phyloP scores from a whole-genome alignment of 2,113 vertebrate genomes.

The Meriones unguiculatus region DNA sequence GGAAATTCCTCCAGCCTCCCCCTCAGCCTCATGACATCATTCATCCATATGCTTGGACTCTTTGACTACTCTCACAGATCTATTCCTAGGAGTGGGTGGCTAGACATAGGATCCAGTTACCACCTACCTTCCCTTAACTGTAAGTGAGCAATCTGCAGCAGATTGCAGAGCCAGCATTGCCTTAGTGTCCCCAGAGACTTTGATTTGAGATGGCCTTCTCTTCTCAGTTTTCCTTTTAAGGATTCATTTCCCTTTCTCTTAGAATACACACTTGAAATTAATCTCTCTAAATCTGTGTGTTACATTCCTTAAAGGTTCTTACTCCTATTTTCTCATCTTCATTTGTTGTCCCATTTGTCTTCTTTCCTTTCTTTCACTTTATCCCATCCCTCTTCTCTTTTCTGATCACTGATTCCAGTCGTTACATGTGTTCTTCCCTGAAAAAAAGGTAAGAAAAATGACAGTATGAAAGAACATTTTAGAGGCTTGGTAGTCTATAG shows the following conservation, averaged over 20 bases:
- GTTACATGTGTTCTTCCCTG: background rate
- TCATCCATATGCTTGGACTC: background rate
- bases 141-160: background rate
- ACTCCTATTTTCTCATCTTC: background rate
- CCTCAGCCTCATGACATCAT: background rate
- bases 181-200: conserved; percentile 4
- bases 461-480: background rate
- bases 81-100: background rate
- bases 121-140: background rate
- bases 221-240: conserved; percentile 17
- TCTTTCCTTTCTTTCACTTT: background rate
- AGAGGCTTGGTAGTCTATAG: background rate
- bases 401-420: background rate
- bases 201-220: background rate
- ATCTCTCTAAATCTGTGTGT: background rate
- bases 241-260: conserved; percentile 12
- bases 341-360: background rate
- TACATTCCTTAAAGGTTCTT: background rate
- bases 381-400: background rate
- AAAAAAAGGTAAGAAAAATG: background rate
- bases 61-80: background rate
- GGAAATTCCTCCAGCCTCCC: background rate
- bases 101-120: background rate
- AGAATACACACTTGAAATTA: background rate
- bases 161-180: background rate